Conservation (phyloP, 2,888 invertebrate species). For the Endomychus coccineus region DNA sequence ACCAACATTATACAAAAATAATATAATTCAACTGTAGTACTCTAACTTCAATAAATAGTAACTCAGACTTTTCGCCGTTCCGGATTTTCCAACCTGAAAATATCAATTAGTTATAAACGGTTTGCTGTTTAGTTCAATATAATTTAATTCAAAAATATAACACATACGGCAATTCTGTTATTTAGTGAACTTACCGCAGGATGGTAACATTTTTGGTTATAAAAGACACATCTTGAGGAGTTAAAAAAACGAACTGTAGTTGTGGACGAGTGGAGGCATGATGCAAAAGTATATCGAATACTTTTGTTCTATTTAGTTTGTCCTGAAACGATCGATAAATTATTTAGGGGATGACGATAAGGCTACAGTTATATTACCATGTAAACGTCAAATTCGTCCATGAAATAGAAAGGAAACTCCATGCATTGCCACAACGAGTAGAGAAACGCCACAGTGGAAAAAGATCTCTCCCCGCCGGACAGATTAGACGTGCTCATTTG, state of each 20-base stretch:
- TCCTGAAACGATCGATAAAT: conserved; percentile 52
- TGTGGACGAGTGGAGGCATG: conserved; percentile 61
- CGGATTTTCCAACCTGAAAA: conserved; percentile 31
- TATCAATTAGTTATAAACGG: conserved; percentile 8
- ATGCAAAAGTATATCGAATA: conserved; percentile 68
- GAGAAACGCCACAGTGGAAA: conserved; percentile 89
- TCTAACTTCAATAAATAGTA: background rate
- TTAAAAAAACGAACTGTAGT: conserved; percentile 83
- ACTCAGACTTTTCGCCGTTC: conserved; percentile 18
- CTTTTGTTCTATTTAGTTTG: conserved; percentile 70
- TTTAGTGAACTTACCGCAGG: conserved; percentile 28
- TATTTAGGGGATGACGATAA: conserved; percentile 1
- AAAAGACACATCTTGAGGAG: conserved; percentile 70
- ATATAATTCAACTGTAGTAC: background rate
- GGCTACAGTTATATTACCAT: conserved; percentile 56
- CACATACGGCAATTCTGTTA: no score
- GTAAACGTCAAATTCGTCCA: conserved; percentile 96
- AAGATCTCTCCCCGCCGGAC: conserved; percentile 94
- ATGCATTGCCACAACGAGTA: conserved; percentile 90
- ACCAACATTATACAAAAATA: conserved; percentile 5
- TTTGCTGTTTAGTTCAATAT: no score
- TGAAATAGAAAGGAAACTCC: conserved; percentile 84
- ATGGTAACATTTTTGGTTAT: conserved; percentile 34
- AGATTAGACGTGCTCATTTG: conserved; percentile 57
- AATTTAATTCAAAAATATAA: conserved; percentile 1